Evolutionary conservation across 2,797 vertebrate genomes (phyloP).

Genomic region (Hemitrygon akajei): DNA sequence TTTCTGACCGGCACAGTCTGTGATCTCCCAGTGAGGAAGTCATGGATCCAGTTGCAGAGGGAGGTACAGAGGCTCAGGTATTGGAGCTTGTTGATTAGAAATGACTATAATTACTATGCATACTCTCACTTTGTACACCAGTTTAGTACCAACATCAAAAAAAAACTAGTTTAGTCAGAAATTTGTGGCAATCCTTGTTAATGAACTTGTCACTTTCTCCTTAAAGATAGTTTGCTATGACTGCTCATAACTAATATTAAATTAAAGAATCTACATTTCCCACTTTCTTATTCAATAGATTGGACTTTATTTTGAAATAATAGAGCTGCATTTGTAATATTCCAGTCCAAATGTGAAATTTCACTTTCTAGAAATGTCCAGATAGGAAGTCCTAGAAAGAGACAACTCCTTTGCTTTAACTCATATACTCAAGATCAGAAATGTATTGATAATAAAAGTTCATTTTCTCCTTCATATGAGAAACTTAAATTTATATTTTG

Average conservation of each 20-base stretch:
- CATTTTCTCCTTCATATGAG: background rate
- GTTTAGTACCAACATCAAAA: background rate
- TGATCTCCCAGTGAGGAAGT: no score
- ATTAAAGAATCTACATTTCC: background rate
- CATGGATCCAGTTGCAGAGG: no score
- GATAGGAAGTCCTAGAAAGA: background rate
- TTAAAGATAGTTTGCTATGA: background rate
- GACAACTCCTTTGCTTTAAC: background rate
- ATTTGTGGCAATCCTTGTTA: background rate
- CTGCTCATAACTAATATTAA: background rate
- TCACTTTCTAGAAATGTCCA: background rate
- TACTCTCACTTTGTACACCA: background rate
- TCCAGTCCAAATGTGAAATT: background rate
- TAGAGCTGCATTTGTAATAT: background rate
- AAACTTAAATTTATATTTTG: no score
- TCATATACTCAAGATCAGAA: background rate
- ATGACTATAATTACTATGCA: no score
- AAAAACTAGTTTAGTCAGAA: background rate
- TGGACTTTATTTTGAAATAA: background rate
- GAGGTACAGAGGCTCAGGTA: no score
- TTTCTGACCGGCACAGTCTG: no score
- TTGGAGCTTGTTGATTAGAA: no score
- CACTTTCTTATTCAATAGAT: background rate
- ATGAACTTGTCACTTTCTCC: background rate
- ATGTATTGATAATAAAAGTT: background rate